Conservation (phyloP, 2,888 invertebrate genomes). For the Oligia latruncula region DNA sequence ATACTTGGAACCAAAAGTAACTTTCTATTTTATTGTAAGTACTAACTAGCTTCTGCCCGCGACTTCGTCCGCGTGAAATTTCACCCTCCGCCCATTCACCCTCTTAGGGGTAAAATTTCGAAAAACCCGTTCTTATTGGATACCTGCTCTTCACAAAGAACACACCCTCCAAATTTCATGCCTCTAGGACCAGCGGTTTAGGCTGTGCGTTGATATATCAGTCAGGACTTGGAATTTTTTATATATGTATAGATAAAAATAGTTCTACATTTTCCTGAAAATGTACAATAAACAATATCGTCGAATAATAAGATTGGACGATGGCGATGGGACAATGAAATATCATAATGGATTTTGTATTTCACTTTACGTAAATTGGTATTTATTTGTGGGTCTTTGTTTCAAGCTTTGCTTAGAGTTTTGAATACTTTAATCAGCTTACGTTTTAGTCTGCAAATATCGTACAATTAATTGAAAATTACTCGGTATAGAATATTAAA, state of each 20-base stretch:
- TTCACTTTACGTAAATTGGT: conserved; percentile 10
- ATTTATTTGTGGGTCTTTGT: background rate
- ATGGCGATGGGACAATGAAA: conserved; percentile 4
- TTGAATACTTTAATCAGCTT: conserved; percentile 3
- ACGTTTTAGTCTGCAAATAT: too few relatives aligned
- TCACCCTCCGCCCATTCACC: too few relatives aligned
- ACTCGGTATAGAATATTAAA: background rate
- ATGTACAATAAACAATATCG: background rate
- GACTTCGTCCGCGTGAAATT: too few relatives aligned
- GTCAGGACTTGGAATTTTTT: too few relatives aligned
- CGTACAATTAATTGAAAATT: background rate
- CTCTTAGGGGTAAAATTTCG: too few relatives aligned
- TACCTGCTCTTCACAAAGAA: too few relatives aligned
- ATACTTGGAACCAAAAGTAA: conserved; percentile 1
- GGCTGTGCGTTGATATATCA: too few relatives aligned
- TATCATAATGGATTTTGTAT: conserved; percentile 3
- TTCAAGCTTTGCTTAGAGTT: background rate
- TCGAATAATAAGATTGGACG: background rate
- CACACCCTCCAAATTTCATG: too few relatives aligned
- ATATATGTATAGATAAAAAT: background rate
- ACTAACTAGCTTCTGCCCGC: background rate
- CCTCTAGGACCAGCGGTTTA: too few relatives aligned
- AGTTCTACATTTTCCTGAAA: background rate
- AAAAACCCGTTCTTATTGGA: too few relatives aligned
- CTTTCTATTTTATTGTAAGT: background rate